Base-by-base conservation (phyloP, 2,113 vertebrate species). In the Mastomys coucha region DNA sequence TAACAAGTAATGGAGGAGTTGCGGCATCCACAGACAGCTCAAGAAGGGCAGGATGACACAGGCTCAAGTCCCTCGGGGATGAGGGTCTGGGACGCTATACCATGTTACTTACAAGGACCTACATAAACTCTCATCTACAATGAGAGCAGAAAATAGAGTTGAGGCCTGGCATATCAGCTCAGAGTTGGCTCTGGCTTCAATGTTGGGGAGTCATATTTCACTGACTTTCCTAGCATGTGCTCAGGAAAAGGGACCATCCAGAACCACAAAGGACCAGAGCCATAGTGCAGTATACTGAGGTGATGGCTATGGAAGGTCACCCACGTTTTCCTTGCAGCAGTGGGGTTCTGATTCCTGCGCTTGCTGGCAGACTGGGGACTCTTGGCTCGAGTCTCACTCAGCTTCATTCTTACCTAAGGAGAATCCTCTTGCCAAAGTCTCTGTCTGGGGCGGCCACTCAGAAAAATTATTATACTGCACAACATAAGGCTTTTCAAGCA, bases 221-320 rank as follows among this genome's bases (percentile, higher is more conserved):
- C 8, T 19, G 36, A 39, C 31, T 69, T 93, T 28, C 14, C 42
- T 39, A 45, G 17, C 56, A 16, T 33, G 28, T 63, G 42, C 69
- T 49, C 14, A n/a, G 77, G 70, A 20, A 49, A 53, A 45, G 56
- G 65, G 24, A 36, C 49, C 33, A 60, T 4, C 2, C 0, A 10
- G 33, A 91, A 56, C 26, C 72, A 28, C 45, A 51, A 60, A 73
- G 7, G 70, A 12, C 36, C 49, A n/a, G 56, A 39, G 58, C 9
- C 39, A 11, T 9, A 2, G 1, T 31, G 33, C 14, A 12, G 19
- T 13, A 0, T 4, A 0, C 7, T 31, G 56, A 10, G 26, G 45
- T 36, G 63, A 31, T 58, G 1, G 1, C 5, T 8, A 5, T 2
- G 36, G 84, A 5, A 0, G 2, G n/a, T 53, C 39, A 3, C 82